These are phyloP conservation scores for Rugalucina vietnamica DNA, from an alignment of 2,888 invertebrate genomes.

Conservation along the genomic window DNA sequence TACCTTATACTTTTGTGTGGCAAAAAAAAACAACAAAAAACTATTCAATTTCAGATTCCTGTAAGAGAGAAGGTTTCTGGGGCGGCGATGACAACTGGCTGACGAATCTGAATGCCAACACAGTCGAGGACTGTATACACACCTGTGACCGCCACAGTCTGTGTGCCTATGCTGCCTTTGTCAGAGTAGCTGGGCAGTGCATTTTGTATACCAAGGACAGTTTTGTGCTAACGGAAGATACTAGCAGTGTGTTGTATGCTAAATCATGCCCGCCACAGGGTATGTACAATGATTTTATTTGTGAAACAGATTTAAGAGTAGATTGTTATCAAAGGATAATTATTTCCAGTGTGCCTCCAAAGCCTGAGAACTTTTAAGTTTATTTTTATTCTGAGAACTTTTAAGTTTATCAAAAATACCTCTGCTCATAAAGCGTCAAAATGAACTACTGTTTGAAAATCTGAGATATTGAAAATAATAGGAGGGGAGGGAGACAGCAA, in stretches of 20 bases:
- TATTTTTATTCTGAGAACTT: no score
- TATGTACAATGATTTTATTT: neutral
- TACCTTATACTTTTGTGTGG: no score
- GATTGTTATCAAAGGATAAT: no score
- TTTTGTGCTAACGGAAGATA: neutral
- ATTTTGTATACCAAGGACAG: neutral
- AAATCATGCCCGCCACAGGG: neutral
- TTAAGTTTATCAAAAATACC: no score
- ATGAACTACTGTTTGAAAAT: no score
- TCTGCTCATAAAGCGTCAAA: no score
- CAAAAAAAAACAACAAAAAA: no score
- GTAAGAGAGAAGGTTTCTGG: slow-evolving; percentile 5
- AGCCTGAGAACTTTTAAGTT: no score
- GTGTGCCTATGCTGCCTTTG: neutral
- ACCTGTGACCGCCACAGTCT: neutral
- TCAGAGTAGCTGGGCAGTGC: neutral
- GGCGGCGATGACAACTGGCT: neutral
- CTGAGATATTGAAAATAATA: no score
- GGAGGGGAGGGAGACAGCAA: no score
- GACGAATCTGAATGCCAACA: neutral
- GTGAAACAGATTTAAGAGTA: no score
- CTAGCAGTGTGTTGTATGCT: neutral
- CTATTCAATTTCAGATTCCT: slow-evolving; percentile 17
- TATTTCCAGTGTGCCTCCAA: no score
- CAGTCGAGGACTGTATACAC: neutral